Percentiles rank a stretch among this genome's conserved stretches.
phyloP scores from a whole-genome alignment of 2,797 vertebrate genomes.

The Microcaecilia unicolor region DNA sequence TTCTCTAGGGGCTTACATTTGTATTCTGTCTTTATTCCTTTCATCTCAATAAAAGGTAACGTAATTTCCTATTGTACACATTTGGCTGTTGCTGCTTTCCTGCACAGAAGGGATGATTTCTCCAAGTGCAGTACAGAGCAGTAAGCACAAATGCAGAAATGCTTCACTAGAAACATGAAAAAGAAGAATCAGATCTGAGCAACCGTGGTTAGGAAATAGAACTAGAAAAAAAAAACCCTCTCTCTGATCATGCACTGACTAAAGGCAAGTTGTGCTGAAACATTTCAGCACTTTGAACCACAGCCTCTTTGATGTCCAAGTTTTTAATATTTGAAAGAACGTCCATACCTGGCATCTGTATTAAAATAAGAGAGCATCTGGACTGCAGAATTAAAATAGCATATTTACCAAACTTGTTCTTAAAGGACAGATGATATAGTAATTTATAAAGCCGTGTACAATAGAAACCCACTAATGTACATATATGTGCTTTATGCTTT shows the following conservation, averaged over 20 bases:
- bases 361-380: slow-evolving; percentile 22
- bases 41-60: no score
- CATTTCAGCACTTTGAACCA: slow-evolving; percentile 12
- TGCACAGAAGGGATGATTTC: no score
- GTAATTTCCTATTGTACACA: no score
- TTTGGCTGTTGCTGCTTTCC: no score
- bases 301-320: slow-evolving; percentile 24
- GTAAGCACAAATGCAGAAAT: no score
- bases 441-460: slow-evolving; percentile 2
- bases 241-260: slow-evolving; percentile 4
- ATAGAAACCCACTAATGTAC: slow-evolving; percentile 23
- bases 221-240: no score
- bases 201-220: no score
- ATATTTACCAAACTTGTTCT: slow-evolving; percentile 8
- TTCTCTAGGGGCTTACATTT: no score
- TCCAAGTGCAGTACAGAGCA: no score
- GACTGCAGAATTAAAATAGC: slow-evolving; percentile 28
- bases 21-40: no score
- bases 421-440: slow-evolving; percentile 12
- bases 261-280: slow-evolving; percentile 26
- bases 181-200: no score
- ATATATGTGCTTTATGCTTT: slow-evolving; percentile 11
- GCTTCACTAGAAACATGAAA: no score
- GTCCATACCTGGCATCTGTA: slow-evolving; percentile 32
- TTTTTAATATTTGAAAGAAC: slow-evolving; percentile 25